phyloP scores from a whole-genome alignment of 2,888 invertebrate genomes.

The Eilema depressum region DNA sequence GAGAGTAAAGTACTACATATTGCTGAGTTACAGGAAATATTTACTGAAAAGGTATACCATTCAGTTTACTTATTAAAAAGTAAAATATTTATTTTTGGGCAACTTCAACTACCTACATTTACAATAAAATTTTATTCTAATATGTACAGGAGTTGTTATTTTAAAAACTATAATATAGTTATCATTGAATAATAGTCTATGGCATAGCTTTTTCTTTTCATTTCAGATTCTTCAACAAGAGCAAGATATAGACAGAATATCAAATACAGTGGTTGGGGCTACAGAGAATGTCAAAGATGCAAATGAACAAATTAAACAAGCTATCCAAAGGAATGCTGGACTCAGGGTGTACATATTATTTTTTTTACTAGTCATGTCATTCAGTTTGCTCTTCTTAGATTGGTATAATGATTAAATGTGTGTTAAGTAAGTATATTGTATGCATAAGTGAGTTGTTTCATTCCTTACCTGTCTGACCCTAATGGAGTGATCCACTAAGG shows the following conservation, averaged over 20 bases:
- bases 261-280: conserved; percentile 95
- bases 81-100: too few relatives aligned
- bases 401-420: conserved; percentile 96
- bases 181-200: neutral
- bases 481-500: neutral
- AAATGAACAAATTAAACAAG: conserved; percentile 98
- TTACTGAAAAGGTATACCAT: conserved; percentile 93
- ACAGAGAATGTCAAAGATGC: conserved; percentile 98
- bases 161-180: too few relatives aligned
- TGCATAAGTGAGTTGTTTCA: neutral
- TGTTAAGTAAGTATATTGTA: neutral
- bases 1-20: conserved; percentile 98
- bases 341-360: conserved; percentile 97
- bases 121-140: too few relatives aligned
- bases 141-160: too few relatives aligned
- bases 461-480: neutral
- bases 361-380: conserved; percentile 97
- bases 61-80: too few relatives aligned
- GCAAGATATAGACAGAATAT: conserved; percentile 96
- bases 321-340: conserved; percentile 98
- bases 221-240: conserved; percentile 95
- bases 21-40: conserved; percentile 97
- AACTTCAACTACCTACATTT: too few relatives aligned
- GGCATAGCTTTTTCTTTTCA: conserved; percentile 14
- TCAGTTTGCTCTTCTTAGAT: conserved; percentile 97